Evolutionary conservation across 92 coral and sea anemone genomes (phyloP), one percentile per base, ranked within the genome.

Genomic region (Palythoa heliodiscus): DNA sequence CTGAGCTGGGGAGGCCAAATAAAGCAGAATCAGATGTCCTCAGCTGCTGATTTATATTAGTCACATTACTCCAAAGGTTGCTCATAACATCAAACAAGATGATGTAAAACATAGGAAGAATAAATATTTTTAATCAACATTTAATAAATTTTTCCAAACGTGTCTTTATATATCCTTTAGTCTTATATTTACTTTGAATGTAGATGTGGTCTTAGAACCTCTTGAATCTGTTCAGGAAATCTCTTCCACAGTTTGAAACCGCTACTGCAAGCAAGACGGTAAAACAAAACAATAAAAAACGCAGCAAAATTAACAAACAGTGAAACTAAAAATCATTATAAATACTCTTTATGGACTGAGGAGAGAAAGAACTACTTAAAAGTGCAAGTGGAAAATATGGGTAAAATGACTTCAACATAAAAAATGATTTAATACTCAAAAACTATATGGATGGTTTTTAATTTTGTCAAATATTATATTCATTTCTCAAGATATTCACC

Each of bases 161-260:
- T 29, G 5, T 13, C 29, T 14, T 58, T 58, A 7, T 16, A 11
- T 16, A 15, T 58, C 16, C 64, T 5, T 15, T 58, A 15, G 7
- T 6, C 43, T 78, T 58, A 37, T 6, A 66, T 94, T 94, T 91
- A 96, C 99, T 96, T 96, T 15, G 99, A 96, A 82, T 94, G 89
- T 11, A 96, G 89, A 78, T 96, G 99, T 8, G 99, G 99, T 23
- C 95, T 88, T 19, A 96, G 92, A 11, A 96, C 91, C 73, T 96
- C 99, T 87, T 94, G 98, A 69, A 91, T 91, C 63, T 92, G 95
- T 43, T 96, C 99, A 37, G 99, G 98, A 83, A 96, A 93, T 76
- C 83, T 89, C 53, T 86, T 83, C 99, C 99, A 96, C 35, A 96
- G 87, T 68, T 86, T 78, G 47, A 89, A 89, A 13, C 98, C 98